A percentile compares a stretch with the other conserved stretches of the same genome.
Conservation (phyloP, 2,888 invertebrate species). For the Trypoxylon attenuatum region DNA sequence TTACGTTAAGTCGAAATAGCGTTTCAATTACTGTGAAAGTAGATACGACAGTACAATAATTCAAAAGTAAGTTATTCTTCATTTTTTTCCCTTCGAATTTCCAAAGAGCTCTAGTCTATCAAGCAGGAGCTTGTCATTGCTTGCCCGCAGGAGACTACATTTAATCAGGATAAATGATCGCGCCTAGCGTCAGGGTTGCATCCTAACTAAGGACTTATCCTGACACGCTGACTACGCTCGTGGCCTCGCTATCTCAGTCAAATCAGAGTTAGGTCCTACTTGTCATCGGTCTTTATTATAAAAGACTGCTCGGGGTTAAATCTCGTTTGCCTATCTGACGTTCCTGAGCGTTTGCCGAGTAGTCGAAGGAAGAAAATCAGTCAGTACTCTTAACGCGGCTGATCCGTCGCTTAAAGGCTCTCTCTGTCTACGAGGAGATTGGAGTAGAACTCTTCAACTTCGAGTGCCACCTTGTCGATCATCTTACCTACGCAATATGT, state of each 20-base stretch:
- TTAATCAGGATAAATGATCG: slow-evolving; percentile 71
- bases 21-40: too few species aligned
- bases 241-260: slow-evolving; percentile 39
- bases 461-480: slow-evolving; percentile 52
- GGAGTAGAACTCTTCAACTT: slow-evolving; percentile 31
- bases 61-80: slow-evolving; percentile 18
- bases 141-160: slow-evolving; percentile 65
- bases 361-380: slow-evolving; percentile 27
- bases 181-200: slow-evolving; percentile 58
- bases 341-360: slow-evolving; percentile 18
- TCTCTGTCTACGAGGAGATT: slow-evolving; percentile 3
- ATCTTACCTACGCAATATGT: slow-evolving; percentile 47
- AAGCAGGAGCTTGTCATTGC: slow-evolving; percentile 53
- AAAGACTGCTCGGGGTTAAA: slow-evolving; percentile 62
- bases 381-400: slow-evolving; percentile 9
- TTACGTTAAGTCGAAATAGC: too few species aligned
- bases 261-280: slow-evolving; percentile 46
- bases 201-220: slow-evolving; percentile 62
- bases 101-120: slow-evolving; percentile 49
- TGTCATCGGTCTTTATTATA: slow-evolving; percentile 72
- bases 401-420: slow-evolving; percentile 32
- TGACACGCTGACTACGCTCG: slow-evolving; percentile 33
- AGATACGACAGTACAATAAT: too few species aligned
- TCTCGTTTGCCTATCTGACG: slow-evolving; percentile 60
- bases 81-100: slow-evolving; percentile 37